Evolutionary conservation across 2,888 invertebrate genomes (phyloP), one percentile per base, ranked within the genome.

Genomic region (Druceiella hillmani): DNA sequence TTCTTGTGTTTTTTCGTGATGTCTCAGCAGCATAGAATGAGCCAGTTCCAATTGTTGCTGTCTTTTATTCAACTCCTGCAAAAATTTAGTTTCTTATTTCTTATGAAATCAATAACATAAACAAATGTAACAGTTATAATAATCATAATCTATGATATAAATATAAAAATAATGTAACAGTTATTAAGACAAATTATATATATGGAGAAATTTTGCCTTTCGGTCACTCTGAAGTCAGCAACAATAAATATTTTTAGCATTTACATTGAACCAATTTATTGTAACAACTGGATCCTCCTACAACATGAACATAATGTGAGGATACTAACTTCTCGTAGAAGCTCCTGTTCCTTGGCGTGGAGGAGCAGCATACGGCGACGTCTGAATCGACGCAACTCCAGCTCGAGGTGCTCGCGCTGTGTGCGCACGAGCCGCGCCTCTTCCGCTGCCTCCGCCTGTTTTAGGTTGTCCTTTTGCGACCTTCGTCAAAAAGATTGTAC

Each of bases 1-100:
- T 58, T 97, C 94, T 62, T 93, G 90, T 31, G 97, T 95, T 62
- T 91, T 89, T 60, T 97, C 95, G 67, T 99, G 98, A 64, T 99
- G 98, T 49, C 93, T 80, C 48, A 95, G 66, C 48, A 98, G 71
- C 87, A 97, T 92, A 32, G 80, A 76, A 66, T 99, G 98, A 35
- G 94, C 93, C 61, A 90, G 89, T 57, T 98, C 95, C 52, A 98
- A 63, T 60, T 99, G 98, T 49, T 89, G 87, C 61, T 94, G 92
- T 38, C 95, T 81, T 67, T 93, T 93, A 62, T 87, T 89, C 55
- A 98, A 69, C 70, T 98, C 98, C 89, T 95, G 62, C 1, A 59
- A 51, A 38, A 42, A 29, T 9, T 20, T 17, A 10, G 35, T n/a
- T n/a, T n/a, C n/a, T n/a, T n/a, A n/a, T n/a, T n/a, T n/a, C n/a